These are phyloP conservation scores for Hydrotaea diabolus DNA, from an alignment of 2,888 invertebrate species.

Conservation along the genomic window DNA sequence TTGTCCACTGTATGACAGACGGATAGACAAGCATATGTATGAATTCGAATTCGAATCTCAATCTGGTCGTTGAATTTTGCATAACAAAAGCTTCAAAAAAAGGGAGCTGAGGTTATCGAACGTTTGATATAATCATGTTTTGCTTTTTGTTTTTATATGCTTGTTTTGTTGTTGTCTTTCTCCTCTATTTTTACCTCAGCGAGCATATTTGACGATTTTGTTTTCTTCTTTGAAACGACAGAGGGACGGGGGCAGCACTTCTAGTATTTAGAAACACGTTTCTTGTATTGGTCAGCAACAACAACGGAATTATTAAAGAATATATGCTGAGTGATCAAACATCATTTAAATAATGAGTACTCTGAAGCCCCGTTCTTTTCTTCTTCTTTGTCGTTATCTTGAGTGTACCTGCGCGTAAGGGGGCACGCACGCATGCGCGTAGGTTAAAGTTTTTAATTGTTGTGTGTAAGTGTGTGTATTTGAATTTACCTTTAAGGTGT, in stretches of 20 bases:
- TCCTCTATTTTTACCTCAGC: constrained; percentile 46
- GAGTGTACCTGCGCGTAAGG: not conserved
- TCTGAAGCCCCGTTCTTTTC: not conserved
- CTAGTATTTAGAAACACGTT: constrained; percentile 52
- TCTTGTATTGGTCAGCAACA: constrained; percentile 36
- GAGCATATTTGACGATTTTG: constrained; percentile 58
- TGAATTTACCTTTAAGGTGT: constrained; percentile 18
- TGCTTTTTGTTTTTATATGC: constrained; percentile 32
- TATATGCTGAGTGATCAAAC: constrained; percentile 41
- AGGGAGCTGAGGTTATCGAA: constrained; percentile 76
- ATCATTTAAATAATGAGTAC: constrained; percentile 41
- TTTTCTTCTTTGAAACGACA: not conserved
- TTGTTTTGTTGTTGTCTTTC: constrained; percentile 36
- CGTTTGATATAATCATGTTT: constrained; percentile 78
- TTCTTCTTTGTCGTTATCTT: not conserved
- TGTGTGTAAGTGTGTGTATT: not conserved
- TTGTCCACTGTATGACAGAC: constrained; percentile 69
- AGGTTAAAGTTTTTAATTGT: constrained; percentile 3
- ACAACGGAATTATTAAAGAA: constrained; percentile 22
- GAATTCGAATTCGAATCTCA: constrained; percentile 24
- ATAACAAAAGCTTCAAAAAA: constrained; percentile 52
- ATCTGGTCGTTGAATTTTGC: constrained; percentile 44
- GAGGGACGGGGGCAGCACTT: constrained; percentile 70
- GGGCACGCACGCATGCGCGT: constrained; percentile 14
- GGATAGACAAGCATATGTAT: not conserved